Base-by-base conservation (phyloP, 2,113 vertebrate species). In the Boulengeromyrus knoepffleri region DNA sequence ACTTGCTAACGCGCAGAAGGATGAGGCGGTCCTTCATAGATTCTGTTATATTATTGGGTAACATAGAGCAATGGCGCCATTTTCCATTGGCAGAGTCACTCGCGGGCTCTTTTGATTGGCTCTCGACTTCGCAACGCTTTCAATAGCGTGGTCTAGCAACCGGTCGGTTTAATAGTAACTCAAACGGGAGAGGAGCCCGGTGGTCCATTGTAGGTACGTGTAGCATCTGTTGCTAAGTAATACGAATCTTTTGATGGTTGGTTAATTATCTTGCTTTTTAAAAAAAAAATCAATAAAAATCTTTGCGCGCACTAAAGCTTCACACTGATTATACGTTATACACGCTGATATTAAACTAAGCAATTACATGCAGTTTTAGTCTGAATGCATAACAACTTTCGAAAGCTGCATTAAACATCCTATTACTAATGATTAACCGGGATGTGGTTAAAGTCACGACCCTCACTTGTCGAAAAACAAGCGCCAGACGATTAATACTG, bases 101-200 rank as follows among this genome's bases (percentile, higher is more conserved):
- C 74, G 13, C 36, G 74, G 74, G 7, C 5, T 80, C 36, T 85
- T 21, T 45, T 87, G 49, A 39, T 53, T 87, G 52, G 52, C 45
- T 49, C 21, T 6, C 15, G 36, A 49, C 24, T 3, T 36, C 2
- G 85, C 49, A 17, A 87, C 45, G 50, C 9, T 58, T 31, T 36
- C 36, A 42, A 4, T 58, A 52, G 49, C 90, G 87, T 53, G 52
- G 56, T 85, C 31, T 77, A 89, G 90, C 90, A 87, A 89, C 90
- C 5, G 47, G 19, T 7, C 24, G 19, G 17, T 17, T 27, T 42
- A 50, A 47, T 47, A 86, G 36, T 27, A 58, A 42, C 8, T 42
- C 90, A 77, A 89, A 87, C 83, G 52, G 89, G 24, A 24, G 13
- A 17, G 15, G 47, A 17, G 58, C 3, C 45, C 52, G 46, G 50